phyloP scores from a whole-genome alignment of 2,797 vertebrate genomes.

The Dipus sagitta region DNA sequence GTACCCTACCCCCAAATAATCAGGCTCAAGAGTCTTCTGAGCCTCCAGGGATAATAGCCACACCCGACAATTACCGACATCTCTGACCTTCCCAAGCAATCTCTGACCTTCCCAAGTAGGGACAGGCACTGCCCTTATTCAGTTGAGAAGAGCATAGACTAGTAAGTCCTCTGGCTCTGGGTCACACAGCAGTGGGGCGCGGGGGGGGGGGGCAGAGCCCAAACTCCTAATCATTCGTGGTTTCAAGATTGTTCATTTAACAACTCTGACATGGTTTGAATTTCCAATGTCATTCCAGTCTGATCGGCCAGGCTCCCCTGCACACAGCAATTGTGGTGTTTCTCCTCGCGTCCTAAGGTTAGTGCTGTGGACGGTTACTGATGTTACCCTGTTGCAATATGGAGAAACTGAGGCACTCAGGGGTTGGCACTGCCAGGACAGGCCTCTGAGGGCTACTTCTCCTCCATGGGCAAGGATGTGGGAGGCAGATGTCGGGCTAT shows the following conservation, averaged over 20 bases:
- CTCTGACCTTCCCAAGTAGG: background rate
- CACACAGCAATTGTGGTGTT: rapidly evolving
- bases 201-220: no score
- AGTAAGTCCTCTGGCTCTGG: background rate
- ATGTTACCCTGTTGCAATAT: background rate
- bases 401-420: background rate
- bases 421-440: background rate
- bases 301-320: background rate
- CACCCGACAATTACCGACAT: background rate
- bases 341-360: background rate
- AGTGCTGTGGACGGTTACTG: background rate
- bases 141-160: background rate
- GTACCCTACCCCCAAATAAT: background rate
- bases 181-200: background rate
- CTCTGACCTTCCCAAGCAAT: background rate
- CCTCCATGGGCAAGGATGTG: no score
- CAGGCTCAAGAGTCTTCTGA: background rate
- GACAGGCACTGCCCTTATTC: background rate
- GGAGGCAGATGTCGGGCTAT: background rate
- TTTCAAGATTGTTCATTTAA: background rate
- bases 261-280: background rate
- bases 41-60: background rate
- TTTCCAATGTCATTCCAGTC: no score
- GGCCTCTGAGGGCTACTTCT: background rate
- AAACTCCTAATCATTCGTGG: rapidly evolving